phyloP scores from a whole-genome alignment of 2,797 vertebrate genomes.

The Poliocrania exsul region DNA sequence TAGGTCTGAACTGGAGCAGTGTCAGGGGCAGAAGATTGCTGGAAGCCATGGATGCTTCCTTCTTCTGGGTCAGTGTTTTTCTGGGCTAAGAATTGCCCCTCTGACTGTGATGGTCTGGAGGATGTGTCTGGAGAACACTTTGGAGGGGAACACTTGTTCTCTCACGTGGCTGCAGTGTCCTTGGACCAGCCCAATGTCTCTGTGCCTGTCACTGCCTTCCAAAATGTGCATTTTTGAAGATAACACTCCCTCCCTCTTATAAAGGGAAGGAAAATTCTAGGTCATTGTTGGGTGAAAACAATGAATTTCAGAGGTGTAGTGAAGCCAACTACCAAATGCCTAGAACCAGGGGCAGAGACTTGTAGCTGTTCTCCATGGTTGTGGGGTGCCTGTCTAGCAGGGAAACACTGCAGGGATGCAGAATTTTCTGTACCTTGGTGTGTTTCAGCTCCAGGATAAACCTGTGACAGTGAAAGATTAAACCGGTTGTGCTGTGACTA shows the following conservation, averaged over 20 bases:
- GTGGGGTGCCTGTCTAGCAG: neutral
- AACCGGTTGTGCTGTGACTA: neutral
- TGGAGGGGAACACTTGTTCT: neutral
- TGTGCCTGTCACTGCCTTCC: neutral
- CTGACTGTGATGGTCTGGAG: neutral
- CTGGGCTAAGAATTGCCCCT: neutral
- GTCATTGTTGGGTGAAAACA: neutral
- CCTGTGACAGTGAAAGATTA: neutral
- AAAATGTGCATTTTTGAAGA: neutral
- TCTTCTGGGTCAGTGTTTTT: neutral
- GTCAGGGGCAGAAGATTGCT: neutral
- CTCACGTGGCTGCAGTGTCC: neutral
- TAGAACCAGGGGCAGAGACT: neutral
- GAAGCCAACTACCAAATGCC: neutral
- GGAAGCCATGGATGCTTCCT: neutral
- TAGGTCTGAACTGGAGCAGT: neutral
- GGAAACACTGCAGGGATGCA: neutral
- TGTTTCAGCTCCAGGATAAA: neutral
- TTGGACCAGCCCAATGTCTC: neutral
- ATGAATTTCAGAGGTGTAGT: neutral
- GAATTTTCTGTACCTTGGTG: neutral
- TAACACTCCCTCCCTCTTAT: neutral
- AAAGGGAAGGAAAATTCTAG: neutral
- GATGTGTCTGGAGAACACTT: fast-evolving
- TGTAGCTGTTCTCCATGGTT: neutral